Base-by-base conservation (phyloP, 2,113 vertebrate genomes). In the Passer domesticus region DNA sequence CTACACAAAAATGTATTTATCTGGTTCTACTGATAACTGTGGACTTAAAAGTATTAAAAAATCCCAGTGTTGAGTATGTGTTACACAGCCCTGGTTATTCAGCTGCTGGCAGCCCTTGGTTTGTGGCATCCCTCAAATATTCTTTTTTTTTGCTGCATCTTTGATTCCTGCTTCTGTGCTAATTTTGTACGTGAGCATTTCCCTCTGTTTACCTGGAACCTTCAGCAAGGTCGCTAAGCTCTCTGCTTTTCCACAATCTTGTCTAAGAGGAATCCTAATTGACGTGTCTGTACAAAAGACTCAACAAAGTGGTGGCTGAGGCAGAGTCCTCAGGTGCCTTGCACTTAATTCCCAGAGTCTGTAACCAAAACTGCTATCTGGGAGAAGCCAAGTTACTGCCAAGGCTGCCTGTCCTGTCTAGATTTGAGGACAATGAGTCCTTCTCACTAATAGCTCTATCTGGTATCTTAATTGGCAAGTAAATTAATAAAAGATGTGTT, bases 401-500 rank as follows among this genome's bases (percentile, higher is more conserved):
- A 43, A 73, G 68, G 31, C 25, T 74, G 14, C 35, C 13, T 33
- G 8, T 70, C 41, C 62, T 70, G 35, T 52, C 52, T 83, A 53
- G 43, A 82, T 92, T 91, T 88, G 86, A 93, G 77, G 56, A 52
- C 81, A 90, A 52, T 7, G 62, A 70, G 43, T 43, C 44, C 67
- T 95, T 94, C 55, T 43, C 35, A 39, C 67, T 92, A 92, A 92
- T 83, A 91, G 88, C 41, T 91, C 50, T 89, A 69, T 77, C 80
- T 94, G 20, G 11, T 83, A 20, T 89, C 80, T 94, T 94, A 94
- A 95, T 83, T 87, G 78, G 60, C 37, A 63, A 70, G 47, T 70
- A 86, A 94, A 95, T 84, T 75, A 93, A 87, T 90, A 93, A 94
- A 95, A 95, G 25, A 72, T 89, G 63, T 52, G 47, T 77, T 94